phyloP scores from a whole-genome alignment of 2,797 vertebrate genomes.

The Parotocinclus haroldoi region DNA sequence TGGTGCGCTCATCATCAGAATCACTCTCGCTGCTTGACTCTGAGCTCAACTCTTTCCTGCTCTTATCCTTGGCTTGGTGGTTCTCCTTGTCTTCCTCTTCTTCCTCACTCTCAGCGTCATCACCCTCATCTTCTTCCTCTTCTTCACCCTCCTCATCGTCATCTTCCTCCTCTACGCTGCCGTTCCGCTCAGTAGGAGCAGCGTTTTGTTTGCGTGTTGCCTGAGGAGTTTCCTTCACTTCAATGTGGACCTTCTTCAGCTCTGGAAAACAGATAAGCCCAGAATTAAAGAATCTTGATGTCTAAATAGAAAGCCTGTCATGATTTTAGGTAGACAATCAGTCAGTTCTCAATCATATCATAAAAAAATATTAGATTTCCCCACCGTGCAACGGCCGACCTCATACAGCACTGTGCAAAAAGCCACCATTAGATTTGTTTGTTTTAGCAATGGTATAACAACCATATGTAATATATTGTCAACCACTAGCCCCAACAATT shows the following conservation, averaged over 20 bases:
- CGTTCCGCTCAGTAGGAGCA: conserved; percentile 37
- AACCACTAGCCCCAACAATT: no score
- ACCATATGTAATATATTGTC: no score
- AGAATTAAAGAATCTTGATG: no score
- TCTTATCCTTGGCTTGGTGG: conserved; percentile 55
- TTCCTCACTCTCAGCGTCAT: conserved; percentile 71
- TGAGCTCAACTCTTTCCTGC: conserved; percentile 75
- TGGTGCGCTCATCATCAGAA: conserved; percentile 83
- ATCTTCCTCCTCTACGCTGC: conserved; percentile 73
- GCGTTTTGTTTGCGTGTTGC: conserved; percentile 47
- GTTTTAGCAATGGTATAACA: no score
- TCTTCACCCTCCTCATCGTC: conserved; percentile 81
- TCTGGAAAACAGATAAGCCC: conserved; percentile 68
- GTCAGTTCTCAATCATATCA: no score
- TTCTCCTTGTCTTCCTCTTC: conserved; percentile 70
- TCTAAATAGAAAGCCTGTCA: no score
- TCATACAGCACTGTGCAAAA: no score
- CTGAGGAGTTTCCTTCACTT: conserved; percentile 78
- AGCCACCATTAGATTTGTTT: no score
- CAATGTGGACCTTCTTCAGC: conserved; percentile 88
- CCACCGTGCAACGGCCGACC: no score
- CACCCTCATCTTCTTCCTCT: conserved; percentile 75
- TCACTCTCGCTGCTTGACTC: conserved; percentile 78
- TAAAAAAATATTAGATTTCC: no score
- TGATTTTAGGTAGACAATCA: no score